Evolutionary conservation across 2,888 invertebrate species (phyloP).

Genomic region (Idaea aversata): DNA sequence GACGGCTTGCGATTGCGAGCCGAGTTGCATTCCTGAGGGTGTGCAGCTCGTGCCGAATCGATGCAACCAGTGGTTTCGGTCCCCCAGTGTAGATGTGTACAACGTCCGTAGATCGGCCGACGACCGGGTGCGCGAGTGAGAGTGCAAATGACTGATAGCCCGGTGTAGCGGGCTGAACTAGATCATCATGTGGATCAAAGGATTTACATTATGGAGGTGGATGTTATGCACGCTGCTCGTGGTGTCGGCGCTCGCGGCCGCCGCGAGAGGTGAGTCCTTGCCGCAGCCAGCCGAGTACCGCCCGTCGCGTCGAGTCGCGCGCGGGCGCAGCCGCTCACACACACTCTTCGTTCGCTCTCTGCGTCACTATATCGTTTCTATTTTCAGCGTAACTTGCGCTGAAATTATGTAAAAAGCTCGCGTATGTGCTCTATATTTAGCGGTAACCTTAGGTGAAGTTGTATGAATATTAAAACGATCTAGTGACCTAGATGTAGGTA

Average conservation of each 20-base stretch:
- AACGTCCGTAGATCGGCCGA: constrained; percentile 67
- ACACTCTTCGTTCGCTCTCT: constrained; percentile 52
- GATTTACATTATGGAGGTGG: constrained; percentile 75
- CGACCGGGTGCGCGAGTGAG: constrained; percentile 76
- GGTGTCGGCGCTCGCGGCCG: constrained; percentile 64
- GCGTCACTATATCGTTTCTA: constrained; percentile 72
- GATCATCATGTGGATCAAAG: constrained; percentile 76
- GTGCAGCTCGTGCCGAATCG: constrained; percentile 52
- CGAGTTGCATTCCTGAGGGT: constrained; percentile 62
- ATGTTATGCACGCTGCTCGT: constrained; percentile 73
- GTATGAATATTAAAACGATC: constrained; percentile 60
- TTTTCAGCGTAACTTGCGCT: constrained; percentile 78
- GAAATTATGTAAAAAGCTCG: constrained; percentile 81
- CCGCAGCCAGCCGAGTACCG: constrained; percentile 20
- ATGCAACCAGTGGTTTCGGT: constrained; percentile 36
- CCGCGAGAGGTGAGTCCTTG: constrained; percentile 71
- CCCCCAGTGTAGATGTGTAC: constrained; percentile 68
- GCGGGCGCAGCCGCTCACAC: constrained; percentile 34
- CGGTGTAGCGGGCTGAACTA: constrained; percentile 68
- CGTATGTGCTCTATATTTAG: constrained; percentile 77
- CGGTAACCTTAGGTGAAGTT: constrained; percentile 71
- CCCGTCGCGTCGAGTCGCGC: constrained; percentile 29
- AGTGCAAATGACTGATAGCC: constrained; percentile 78
- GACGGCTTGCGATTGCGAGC: constrained; percentile 50
- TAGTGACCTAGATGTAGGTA: constrained; percentile 53